Evolutionary conservation across 2,888 invertebrate genomes (phyloP).

Genomic region (Anthophora plumipes): DNA sequence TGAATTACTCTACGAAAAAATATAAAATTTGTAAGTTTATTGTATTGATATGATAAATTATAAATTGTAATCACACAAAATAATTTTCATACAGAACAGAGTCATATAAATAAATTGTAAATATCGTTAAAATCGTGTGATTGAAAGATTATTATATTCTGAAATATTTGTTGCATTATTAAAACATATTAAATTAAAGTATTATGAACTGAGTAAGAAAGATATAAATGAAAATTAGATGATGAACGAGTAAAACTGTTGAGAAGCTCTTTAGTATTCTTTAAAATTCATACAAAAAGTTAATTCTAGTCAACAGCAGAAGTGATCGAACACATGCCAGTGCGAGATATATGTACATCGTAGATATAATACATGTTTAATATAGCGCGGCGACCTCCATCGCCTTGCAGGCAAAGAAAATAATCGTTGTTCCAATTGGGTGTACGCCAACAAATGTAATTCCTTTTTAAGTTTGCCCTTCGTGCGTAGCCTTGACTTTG

Average conservation of each 20-base stretch:
- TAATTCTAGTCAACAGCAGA: slow-evolving; percentile 3
- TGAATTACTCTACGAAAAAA: too few species aligned
- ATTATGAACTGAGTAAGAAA: background rate
- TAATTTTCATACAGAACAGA: too few species aligned
- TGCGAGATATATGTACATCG: background rate
- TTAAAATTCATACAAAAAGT: slow-evolving; percentile 7
- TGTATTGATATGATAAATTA: too few species aligned
- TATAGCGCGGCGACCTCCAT: slow-evolving; percentile 54
- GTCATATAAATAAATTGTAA: too few species aligned
- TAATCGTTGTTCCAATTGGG: slow-evolving; percentile 59
- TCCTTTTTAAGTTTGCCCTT: slow-evolving; percentile 60
- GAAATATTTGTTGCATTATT: too few species aligned
- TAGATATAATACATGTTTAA: slow-evolving; percentile 28
- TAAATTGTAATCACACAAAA: too few species aligned
- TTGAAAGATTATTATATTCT: too few species aligned
- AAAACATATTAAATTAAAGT: too few species aligned
- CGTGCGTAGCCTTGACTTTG: slow-evolving; percentile 60
- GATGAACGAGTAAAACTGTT: background rate
- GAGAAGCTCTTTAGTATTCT: background rate
- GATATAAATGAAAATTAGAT: background rate
- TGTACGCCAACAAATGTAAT: slow-evolving; percentile 54
- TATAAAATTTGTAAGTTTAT: too few species aligned
- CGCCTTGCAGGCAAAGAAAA: slow-evolving; percentile 41
- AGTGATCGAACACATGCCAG: slow-evolving; percentile 6
- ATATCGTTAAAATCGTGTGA: too few species aligned